Base-by-base conservation (phyloP, 1,140 invertebrate species). In the Temnothorax curvispinosus region DNA sequence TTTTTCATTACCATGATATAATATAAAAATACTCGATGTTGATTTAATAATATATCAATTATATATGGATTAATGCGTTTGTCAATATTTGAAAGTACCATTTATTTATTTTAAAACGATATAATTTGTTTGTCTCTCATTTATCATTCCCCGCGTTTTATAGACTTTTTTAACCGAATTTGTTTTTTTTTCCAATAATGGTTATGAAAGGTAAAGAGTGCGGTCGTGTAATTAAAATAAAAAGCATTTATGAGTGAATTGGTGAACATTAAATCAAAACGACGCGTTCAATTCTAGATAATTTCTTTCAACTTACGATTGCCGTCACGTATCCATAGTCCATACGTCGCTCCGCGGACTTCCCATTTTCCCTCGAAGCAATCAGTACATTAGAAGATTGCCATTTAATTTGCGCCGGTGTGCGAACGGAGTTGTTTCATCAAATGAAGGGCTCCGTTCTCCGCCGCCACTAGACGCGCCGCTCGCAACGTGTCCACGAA, bases 311-410 rank as follows among this genome's bases (percentile, higher is more conserved):
- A 64, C 11, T n/a, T 50, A 72, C n/a, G n/a, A 21, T 21, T 44
- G 54, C 3, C 13, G 3, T 32, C 54, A 13, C 18, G 27, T 54
- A 38, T 72, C 18, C 54, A 11, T 1, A 41, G 21, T 72, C 18
- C 54, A 11, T 1, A 41, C 2, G 32, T 21, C 32, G 18, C 11
- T 38, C 9, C 58, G 11, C 9, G 27, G 27, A 69, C 52, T 54
- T 80, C 4, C 3, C 44, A 35, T 44, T 47, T n/a, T 60, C 5
- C 3, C 41, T 35, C 7, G 21, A 38, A 54, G 52, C 21, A 54
- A 35, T 58, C 21, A 0, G 52, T 58, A 27, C 77, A 80, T 74
- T 72, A 82, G 21, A 35, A 74, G 54, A 82, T 58, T 58, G 67
- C 41, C 67, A 32, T 56, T 58, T 58, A 58, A 72, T 74, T 74